These are phyloP conservation scores for Cryptotermes secundus DNA, from an alignment of 1,140 invertebrate species.

Conservation along the genomic window DNA sequence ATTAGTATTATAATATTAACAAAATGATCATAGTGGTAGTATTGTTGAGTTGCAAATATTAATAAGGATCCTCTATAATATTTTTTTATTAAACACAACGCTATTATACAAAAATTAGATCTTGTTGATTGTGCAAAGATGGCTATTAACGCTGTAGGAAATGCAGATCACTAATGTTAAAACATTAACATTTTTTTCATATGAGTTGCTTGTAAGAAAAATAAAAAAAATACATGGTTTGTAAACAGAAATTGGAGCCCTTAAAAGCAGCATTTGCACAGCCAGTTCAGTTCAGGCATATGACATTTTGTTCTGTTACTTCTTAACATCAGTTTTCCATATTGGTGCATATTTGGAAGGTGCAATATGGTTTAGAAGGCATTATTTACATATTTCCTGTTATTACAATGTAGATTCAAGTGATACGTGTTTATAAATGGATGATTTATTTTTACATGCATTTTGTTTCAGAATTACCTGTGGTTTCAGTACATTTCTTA, in stretches of 20 bases:
- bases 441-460: not conserved
- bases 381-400: not conserved
- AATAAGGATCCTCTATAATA: not conserved
- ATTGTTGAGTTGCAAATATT: not conserved
- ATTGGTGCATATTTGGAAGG: not conserved
- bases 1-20: not conserved
- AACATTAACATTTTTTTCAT: not conserved
- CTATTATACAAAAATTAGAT: not conserved
- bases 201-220: not conserved
- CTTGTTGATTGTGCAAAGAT: not conserved
- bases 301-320: not conserved
- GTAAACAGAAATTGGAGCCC: not conserved
- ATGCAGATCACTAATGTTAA: not conserved
- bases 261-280: not conserved
- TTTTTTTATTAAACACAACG: constrained; percentile 11
- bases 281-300: not conserved
- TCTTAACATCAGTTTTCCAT: not conserved
- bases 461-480: not conserved
- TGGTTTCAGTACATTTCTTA: not conserved
- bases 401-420: not conserved
- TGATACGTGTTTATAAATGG: not conserved
- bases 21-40: not conserved
- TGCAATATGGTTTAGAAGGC: not conserved
- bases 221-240: too few relatives aligned
- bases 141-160: not conserved